Evolutionary conservation across 2,113 vertebrate genomes (phyloP).

Genomic region (Neolamprologus devosi): DNA sequence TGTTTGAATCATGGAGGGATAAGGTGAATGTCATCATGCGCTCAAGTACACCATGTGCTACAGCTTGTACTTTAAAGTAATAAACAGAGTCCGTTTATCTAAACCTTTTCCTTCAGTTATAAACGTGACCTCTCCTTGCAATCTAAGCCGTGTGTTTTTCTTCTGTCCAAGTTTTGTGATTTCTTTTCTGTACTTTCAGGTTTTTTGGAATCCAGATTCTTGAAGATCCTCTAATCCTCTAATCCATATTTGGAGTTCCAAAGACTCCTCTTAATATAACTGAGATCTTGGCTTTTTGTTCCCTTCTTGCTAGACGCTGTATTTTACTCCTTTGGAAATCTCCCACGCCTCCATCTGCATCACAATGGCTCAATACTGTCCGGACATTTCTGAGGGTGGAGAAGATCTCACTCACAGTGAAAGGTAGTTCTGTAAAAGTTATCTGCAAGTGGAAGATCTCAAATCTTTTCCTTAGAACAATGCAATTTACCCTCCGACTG

Average conservation of each 20-base stretch:
- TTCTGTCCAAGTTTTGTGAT: neutral
- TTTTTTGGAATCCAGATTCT: accelerated
- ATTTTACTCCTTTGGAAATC: accelerated
- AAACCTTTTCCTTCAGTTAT: neutral
- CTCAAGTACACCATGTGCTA: accelerated
- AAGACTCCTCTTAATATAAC: neutral
- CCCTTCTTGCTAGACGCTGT: neutral
- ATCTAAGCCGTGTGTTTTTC: accelerated
- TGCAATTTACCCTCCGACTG: accelerated
- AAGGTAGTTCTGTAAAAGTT: neutral
- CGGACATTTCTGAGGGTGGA: accelerated
- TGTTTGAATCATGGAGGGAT: accelerated
- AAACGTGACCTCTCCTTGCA: accelerated
- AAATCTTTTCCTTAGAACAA: neutral
- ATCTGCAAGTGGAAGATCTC: neutral
- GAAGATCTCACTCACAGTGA: neutral
- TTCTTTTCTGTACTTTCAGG: neutral
- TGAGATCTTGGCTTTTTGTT: neutral
- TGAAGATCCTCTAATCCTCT: neutral
- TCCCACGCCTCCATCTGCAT: neutral
- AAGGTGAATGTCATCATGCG: accelerated
- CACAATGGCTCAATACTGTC: accelerated
- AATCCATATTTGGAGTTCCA: neutral
- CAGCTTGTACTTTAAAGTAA: neutral
- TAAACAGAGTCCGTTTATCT: accelerated